Percentiles rank a stretch among this genome's conserved stretches.
Conservation (phyloP, 37 sponge, comb jelly and placozoan species). For the Chondrosia reniformis region DNA sequence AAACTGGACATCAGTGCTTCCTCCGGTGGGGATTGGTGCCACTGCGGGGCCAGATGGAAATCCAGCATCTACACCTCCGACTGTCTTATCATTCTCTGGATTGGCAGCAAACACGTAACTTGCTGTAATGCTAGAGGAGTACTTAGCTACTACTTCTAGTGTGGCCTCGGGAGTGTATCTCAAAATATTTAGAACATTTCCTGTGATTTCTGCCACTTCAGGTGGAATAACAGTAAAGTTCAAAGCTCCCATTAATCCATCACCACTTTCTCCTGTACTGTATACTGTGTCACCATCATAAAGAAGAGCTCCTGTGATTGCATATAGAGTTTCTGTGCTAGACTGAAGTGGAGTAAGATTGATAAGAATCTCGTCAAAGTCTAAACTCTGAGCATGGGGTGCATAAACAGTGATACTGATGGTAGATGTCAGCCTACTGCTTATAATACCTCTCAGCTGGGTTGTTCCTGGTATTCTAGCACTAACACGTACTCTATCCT, state of each 20-base stretch:
- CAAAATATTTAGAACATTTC: neutral
- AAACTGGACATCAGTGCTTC: slow-evolving; percentile 46
- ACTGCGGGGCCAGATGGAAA: slow-evolving; percentile 28
- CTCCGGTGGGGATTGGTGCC: slow-evolving; percentile 29
- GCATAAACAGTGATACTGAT: neutral
- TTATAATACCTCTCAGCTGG: neutral
- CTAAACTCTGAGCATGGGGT: too few species aligned
- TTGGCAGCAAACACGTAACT: slow-evolving; percentile 9
- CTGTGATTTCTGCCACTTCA: slow-evolving; percentile 18
- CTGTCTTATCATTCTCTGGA: neutral
- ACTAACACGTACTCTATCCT: neutral
- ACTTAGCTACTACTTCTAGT: slow-evolving; percentile 10
- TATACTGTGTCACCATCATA: slow-evolving; percentile 15
- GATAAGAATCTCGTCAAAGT: neutral
- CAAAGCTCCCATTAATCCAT: slow-evolving; percentile 10
- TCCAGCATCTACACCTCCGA: slow-evolving; percentile 57
- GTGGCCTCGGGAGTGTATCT: neutral
- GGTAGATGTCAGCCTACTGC: neutral
- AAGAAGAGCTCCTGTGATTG: neutral
- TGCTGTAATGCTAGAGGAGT: slow-evolving; percentile 20
- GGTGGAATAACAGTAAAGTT: slow-evolving; percentile 33
- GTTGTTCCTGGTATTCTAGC: neutral
- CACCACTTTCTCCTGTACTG: neutral
- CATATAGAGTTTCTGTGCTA: neutral
- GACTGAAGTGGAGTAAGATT: neutral